Evolutionary conservation across 2,113 vertebrate genomes (phyloP).

Genomic region (Balaeniceps rex): DNA sequence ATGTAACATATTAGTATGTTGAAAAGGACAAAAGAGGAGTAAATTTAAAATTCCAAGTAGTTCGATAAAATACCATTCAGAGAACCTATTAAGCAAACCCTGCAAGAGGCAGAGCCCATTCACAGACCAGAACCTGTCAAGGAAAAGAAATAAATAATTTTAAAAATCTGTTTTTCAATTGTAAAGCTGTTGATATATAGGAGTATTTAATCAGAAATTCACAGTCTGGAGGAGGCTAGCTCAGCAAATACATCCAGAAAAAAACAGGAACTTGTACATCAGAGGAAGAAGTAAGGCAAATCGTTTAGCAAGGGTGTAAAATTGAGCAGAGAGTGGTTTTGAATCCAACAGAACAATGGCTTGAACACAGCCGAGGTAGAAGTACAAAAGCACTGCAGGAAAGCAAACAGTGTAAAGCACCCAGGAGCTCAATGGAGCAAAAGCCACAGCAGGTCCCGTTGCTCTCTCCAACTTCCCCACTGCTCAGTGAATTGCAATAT

Average conservation of each 20-base stretch:
- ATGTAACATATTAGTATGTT: fast-evolving
- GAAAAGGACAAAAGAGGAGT: neutral
- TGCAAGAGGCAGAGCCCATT: neutral
- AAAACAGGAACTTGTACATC: neutral
- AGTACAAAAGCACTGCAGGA: neutral
- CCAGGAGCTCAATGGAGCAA: neutral
- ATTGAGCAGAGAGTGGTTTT: neutral
- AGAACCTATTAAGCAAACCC: neutral
- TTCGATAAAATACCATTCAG: neutral
- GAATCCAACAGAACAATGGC: neutral
- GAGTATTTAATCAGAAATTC: neutral
- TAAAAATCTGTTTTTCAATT: neutral
- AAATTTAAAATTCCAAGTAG: neutral
- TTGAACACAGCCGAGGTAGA: neutral
- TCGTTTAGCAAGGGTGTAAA: neutral
- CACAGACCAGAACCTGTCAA: neutral
- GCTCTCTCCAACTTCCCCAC: neutral
- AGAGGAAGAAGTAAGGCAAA: neutral
- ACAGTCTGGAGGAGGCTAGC: neutral
- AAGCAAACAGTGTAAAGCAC: neutral
- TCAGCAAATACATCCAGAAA: neutral
- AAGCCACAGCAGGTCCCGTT: neutral
- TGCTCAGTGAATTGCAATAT: neutral
- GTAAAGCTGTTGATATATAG: neutral
- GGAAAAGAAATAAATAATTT: neutral